Base-by-base conservation (phyloP, 1,140 invertebrate genomes). In the Ylistrum balloti region DNA sequence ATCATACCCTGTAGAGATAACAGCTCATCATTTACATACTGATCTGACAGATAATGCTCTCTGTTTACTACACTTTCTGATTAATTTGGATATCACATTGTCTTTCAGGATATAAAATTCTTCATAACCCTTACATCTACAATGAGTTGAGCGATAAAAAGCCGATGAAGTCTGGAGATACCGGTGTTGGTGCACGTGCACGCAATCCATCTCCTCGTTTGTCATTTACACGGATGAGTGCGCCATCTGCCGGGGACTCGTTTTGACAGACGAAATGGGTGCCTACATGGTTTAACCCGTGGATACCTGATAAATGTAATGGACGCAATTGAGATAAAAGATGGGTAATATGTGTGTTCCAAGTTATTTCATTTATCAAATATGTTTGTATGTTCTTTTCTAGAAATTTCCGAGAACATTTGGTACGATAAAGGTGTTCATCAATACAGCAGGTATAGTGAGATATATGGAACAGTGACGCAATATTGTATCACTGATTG, bases 51-150 rank as follows among this genome's bases (percentile, higher is more conserved):
- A 74, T 74, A 74, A 13, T n/a, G 22, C 22, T 74, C 22, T 28
- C 56, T 74, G 11, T 74, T 74, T 74, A 74, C 56, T 28, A 74
- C 56, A 74, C n/a, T 74, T 74, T 74, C 56, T 74, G 17, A 74
- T 74, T 74, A n/a, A 74, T 74, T 74, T 74, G 5, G 22, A 28
- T 74, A 74, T 74, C n/a, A 74, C n/a, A 74, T 28, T 74, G 56
- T 74, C 56, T 74, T 74, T 74, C n/a, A 74, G 28, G 56, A n/a
- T 74, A 74, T 74, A 22, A 74, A 28, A 74, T 74, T 74, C 56
- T 74, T 74, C 56, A 28, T 5, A 2, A n/a, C 22, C 56, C 22
- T 28, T 74, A 74, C 56, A 74, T 74, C 56, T n/a, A n/a, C 56
- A 74, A 28, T 74, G n/a, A n/a, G 56, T 28, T 74, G 11, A n/a